Conservation (phyloP, 2,888 invertebrate species). For the Ochropacha duplaris region DNA sequence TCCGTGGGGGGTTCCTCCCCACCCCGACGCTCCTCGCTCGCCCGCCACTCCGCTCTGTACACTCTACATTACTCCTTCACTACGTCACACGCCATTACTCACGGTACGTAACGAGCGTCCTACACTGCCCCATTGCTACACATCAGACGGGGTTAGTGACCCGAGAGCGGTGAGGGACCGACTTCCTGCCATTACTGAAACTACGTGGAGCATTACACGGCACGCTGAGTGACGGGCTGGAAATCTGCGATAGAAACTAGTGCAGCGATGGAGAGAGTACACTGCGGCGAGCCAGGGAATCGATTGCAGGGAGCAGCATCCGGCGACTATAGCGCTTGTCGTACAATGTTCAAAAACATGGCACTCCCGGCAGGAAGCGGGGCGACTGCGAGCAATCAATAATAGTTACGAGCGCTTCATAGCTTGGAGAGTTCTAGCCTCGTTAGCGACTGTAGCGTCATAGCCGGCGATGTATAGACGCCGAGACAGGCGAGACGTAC, state of each 20-base stretch:
- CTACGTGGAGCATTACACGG: constrained; percentile 3
- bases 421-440: neutral
- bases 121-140: constrained; percentile 16
- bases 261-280: neutral
- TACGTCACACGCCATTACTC: neutral
- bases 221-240: neutral
- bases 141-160: constrained; percentile 25
- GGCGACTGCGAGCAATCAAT: neutral
- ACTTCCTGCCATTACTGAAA: constrained; percentile 24
- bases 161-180: constrained; percentile 15
- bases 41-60: constrained; percentile 8
- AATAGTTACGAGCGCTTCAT: neutral
- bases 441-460: neutral
- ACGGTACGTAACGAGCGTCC: constrained; percentile 9
- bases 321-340: neutral
- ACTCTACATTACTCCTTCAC: constrained; percentile 1
- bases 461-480: neutral
- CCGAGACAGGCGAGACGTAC: neutral
- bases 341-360: neutral
- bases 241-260: neutral
- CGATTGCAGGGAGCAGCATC: neutral
- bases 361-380: neutral
- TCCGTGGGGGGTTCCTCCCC: constrained; percentile 18
- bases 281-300: neutral
- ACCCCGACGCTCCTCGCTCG: constrained; percentile 11